phyloP scores from a whole-genome alignment of 2,888 invertebrate species.

The Homarus gammarus region DNA sequence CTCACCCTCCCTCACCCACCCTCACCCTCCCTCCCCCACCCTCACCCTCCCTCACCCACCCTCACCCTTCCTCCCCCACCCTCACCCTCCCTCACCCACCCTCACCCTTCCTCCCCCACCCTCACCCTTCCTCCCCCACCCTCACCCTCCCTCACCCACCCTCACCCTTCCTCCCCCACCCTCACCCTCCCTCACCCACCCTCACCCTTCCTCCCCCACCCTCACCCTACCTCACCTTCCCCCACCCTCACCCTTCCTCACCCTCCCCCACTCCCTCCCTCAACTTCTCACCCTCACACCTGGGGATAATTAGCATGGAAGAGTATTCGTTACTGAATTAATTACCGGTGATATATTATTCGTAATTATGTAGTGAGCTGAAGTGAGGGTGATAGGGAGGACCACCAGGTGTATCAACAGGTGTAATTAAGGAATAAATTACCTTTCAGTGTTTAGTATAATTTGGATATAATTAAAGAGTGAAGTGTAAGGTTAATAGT shows the following conservation, averaged over 20 bases:
- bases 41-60: background rate
- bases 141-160: slow-evolving; percentile 22
- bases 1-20: slow-evolving; percentile 27
- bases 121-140: background rate
- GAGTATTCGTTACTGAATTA: no score
- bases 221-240: background rate
- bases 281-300: background rate
- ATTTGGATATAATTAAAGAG: no score
- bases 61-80: background rate
- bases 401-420: no score
- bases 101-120: slow-evolving; percentile 31
- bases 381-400: no score
- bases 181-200: background rate
- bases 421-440: no score
- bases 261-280: slow-evolving; percentile 13
- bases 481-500: no score
- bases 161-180: background rate
- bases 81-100: no score
- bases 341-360: no score
- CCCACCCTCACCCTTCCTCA: slow-evolving; percentile 19
- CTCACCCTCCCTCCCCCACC: slow-evolving; percentile 5
- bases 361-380: no score
- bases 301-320: no score
- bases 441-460: no score
- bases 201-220: background rate